Percentiles rank a stretch among this genome's conserved stretches.
phyloP scores from a whole-genome alignment of 1,140 invertebrate genomes.

The Drosophila oshimai region DNA sequence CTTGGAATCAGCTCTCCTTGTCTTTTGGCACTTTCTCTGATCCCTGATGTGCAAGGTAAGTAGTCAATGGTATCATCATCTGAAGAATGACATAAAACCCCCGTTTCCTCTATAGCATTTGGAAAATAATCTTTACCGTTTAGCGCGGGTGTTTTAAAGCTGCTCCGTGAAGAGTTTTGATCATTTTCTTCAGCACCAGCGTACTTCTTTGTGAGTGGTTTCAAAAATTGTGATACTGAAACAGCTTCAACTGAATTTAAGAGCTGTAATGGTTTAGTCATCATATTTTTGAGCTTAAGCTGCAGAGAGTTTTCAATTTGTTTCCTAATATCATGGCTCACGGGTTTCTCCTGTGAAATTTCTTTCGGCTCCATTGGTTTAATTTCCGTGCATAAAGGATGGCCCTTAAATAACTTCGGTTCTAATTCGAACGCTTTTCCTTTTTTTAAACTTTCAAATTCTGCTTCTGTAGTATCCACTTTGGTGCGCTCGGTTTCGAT shows the following conservation, averaged over 20 bases:
- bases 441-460: neutral
- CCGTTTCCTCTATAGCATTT: no score
- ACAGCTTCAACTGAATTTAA: neutral
- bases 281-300: constrained; percentile 22
- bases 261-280: constrained; percentile 42
- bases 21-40: no score
- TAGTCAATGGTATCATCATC: no score
- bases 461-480: no score
- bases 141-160: no score
- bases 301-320: neutral
- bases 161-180: neutral
- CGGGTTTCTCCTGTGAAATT: neutral
- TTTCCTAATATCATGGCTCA: neutral
- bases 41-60: neutral
- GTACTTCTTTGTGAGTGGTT: neutral
- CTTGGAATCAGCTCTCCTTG: no score
- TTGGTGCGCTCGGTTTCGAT: neutral
- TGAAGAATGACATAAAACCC: no score
- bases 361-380: neutral
- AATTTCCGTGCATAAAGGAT: neutral
- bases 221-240: neutral
- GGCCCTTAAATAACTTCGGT: neutral
- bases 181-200: neutral
- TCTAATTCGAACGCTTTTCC: no score
- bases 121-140: no score